Conservation (phyloP, 1,140 invertebrate genomes). For the Calephelis nemesis region DNA sequence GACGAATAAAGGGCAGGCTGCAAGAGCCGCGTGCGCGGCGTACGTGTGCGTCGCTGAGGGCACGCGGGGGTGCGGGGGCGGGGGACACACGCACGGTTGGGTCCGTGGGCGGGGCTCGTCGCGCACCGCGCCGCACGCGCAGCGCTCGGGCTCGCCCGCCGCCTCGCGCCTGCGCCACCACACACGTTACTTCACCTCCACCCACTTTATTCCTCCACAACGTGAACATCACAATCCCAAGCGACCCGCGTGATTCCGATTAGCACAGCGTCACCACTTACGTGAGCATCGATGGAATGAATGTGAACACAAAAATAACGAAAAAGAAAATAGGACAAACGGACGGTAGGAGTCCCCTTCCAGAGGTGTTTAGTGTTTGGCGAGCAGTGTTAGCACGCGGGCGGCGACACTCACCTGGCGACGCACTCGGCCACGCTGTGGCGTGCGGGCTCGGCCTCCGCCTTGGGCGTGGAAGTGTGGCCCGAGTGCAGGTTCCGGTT, state of each 20-base stretch:
- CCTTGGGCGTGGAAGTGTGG: constrained; percentile 51
- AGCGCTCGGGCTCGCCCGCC: constrained; percentile 35
- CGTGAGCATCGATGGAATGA: background rate
- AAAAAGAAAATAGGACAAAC: constrained; percentile 15
- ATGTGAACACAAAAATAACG: constrained; percentile 3
- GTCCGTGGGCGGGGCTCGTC: constrained; percentile 57
- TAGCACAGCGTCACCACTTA: constrained; percentile 10
- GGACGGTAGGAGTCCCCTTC: constrained; percentile 8
- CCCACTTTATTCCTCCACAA: background rate
- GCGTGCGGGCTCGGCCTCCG: constrained; percentile 19
- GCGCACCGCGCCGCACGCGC: constrained; percentile 43
- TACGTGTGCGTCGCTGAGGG: constrained; percentile 23
- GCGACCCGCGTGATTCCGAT: background rate
- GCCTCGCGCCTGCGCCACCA: constrained; percentile 37
- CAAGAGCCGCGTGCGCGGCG: constrained; percentile 11
- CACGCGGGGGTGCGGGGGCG: constrained; percentile 3
- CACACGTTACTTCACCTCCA: constrained; percentile 3
- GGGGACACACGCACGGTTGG: constrained; percentile 32
- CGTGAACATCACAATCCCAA: background rate
- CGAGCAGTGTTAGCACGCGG: constrained; percentile 28
- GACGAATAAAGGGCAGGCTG: background rate
- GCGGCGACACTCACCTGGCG: constrained; percentile 54
- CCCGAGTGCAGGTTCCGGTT: constrained; percentile 45
- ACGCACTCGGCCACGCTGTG: constrained; percentile 41
- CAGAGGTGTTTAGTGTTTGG: constrained; percentile 12